phyloP scores from a whole-genome alignment of 1,140 invertebrate species.

The Eupeodes corollae region DNA sequence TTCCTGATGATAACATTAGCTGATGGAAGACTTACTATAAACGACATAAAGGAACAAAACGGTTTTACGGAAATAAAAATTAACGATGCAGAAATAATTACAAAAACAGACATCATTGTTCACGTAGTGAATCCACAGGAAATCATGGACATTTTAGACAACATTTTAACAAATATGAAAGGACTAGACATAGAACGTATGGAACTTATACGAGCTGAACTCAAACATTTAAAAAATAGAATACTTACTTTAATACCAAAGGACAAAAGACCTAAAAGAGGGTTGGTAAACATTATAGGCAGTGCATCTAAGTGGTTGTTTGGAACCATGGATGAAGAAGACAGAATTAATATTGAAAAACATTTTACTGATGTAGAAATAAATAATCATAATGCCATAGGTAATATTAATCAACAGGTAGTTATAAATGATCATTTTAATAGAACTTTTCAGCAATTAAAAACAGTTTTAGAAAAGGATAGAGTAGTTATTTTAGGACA shows the following conservation, averaged over 20 bases:
- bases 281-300: not conserved
- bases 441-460: not conserved
- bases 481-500: not conserved
- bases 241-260: not conserved
- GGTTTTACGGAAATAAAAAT: not conserved
- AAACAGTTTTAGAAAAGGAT: not conserved
- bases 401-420: not conserved
- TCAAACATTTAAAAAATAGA: not conserved
- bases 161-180: not conserved
- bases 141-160: not conserved
- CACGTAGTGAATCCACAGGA: not conserved
- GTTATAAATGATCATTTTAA: not conserved
- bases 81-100: not conserved
- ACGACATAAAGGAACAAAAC: not conserved
- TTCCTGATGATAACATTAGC: not conserved
- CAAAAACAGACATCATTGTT: not conserved
- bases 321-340: constrained; percentile 2
- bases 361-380: not conserved
- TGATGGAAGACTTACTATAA: not conserved
- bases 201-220: not conserved
- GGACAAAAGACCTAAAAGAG: not conserved
- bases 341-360: not conserved
- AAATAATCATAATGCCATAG: not conserved
- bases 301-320: constrained; percentile 1
- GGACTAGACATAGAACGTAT: not conserved